phyloP scores from a whole-genome alignment of 2,113 vertebrate genomes.

The Urocitellus parryii region DNA sequence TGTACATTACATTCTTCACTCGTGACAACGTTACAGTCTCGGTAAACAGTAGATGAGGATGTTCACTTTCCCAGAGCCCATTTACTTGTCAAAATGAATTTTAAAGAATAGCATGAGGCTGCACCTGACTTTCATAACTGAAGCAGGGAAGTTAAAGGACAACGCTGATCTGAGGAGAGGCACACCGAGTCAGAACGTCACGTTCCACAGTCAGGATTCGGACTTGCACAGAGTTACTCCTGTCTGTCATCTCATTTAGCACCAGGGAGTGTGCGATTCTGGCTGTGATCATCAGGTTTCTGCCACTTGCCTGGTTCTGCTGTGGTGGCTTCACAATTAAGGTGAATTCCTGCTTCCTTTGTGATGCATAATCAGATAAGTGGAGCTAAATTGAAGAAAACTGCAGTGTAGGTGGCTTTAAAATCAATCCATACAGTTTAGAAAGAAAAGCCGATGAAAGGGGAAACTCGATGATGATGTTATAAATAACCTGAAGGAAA shows the following conservation, averaged over 20 bases:
- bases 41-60: too few relatives aligned
- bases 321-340: constrained; percentile 67
- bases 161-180: too few relatives aligned
- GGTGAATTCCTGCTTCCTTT: constrained; percentile 74
- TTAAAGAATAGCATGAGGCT: too few relatives aligned
- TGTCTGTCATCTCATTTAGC: constrained; percentile 46
- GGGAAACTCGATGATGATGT: not conserved
- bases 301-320: constrained; percentile 66
- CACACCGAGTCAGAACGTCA: too few relatives aligned
- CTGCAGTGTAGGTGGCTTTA: constrained; percentile 54
- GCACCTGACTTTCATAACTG: too few relatives aligned
- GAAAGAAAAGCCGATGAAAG: constrained; percentile 48
- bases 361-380: constrained; percentile 77
- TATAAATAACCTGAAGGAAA: constrained; percentile 53
- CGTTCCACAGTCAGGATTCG: too few relatives aligned
- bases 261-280: constrained; percentile 27
- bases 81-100: too few relatives aligned
- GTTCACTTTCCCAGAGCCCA: too few relatives aligned
- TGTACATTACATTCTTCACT: constrained; percentile 47
- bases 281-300: constrained; percentile 71
- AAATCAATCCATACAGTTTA: constrained; percentile 62
- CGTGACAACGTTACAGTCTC: not conserved
- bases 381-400: constrained; percentile 66
- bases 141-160: too few relatives aligned
- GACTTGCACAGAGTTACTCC: rapidly evolving